Base-by-base conservation (phyloP, 1,140 invertebrate species). In the Coelopa frigida region DNA sequence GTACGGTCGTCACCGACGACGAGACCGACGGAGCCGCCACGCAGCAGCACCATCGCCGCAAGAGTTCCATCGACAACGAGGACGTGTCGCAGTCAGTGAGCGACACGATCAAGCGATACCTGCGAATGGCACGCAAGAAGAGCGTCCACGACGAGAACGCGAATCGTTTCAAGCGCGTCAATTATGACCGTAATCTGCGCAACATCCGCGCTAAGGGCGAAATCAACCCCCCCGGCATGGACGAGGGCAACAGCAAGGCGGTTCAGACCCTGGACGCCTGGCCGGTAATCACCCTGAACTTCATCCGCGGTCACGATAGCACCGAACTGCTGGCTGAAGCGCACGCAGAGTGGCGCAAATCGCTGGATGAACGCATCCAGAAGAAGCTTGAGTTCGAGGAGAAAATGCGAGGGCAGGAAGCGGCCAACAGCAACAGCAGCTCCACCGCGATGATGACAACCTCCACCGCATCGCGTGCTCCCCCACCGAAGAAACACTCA, bases 51-150 rank as follows among this genome's bases (percentile, higher is more conserved):
- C 64, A 58, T 12, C 66, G 70, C 6, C 68, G 80, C 3, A 78
- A 84, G 38, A 84, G 82, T 49, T 86, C 84, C 51, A 80, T 87
- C 0, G 85, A 87, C 53, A 83, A 88, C 57, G 85, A 88, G 51
- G 86, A 89, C 56, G 80, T 89, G 0, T 87, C 85, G 0, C 86
- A 87, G 24, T 89, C 86, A 0, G 86, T 90, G 3, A 84, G 85
- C 56, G 85, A 90, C 53, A 89, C 85, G 0, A 88, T 90, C 21
- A 89, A 88, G 58, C 72, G 86, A 2, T 89, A 89, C 55, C 70
- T 90, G 2, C 72, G 84, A 46, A 89, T 89, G 86, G 87, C 85
- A 0, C 71, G 87, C 5, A 90, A 89, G 56, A 89, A 89, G 53
- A 88, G 85, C 39, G 79, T 85, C 1, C 85, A 88, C 52, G 77